phyloP scores from a whole-genome alignment of 2,113 vertebrate genomes.

The Brevimyrus niger region DNA sequence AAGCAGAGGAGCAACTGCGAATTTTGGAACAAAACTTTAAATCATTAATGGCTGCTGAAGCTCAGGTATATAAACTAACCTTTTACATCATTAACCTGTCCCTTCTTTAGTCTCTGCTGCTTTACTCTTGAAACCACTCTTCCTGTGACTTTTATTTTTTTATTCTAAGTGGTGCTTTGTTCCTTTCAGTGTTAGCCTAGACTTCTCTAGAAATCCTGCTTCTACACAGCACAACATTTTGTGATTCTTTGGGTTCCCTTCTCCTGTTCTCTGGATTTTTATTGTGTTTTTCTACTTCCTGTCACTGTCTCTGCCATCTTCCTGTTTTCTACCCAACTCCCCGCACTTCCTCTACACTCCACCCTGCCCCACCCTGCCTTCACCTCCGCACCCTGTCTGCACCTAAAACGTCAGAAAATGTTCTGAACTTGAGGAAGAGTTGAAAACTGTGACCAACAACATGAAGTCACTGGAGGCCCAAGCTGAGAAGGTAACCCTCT shows the following conservation, averaged over 20 bases:
- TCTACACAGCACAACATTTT: background rate
- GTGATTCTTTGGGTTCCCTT: background rate
- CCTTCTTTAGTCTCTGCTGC: constrained; percentile 46
- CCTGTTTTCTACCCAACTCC: background rate
- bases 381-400: constrained; percentile 22
- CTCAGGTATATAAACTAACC: constrained; percentile 72
- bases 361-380: constrained; percentile 43
- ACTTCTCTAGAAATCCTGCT: background rate
- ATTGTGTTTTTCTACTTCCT: constrained; percentile 20
- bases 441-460: constrained; percentile 99
- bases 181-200: background rate
- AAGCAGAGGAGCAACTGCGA: constrained; percentile 75
- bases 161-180: constrained; percentile 5
- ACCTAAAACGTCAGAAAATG: constrained; percentile 83
- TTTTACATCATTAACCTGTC: constrained; percentile 31
- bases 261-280: constrained; percentile 37
- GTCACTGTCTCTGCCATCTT: background rate
- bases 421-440: constrained; percentile 97
- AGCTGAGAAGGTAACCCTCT: constrained; percentile 91
- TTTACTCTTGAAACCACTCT: constrained; percentile 45
- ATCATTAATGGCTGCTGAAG: constrained; percentile 75
- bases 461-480: constrained; percentile 99
- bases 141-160: constrained; percentile 38
- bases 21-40: constrained; percentile 76
- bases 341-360: constrained; percentile 40